phyloP scores from a whole-genome alignment of 1,140 invertebrate species.

The Drosophila funebris region DNA sequence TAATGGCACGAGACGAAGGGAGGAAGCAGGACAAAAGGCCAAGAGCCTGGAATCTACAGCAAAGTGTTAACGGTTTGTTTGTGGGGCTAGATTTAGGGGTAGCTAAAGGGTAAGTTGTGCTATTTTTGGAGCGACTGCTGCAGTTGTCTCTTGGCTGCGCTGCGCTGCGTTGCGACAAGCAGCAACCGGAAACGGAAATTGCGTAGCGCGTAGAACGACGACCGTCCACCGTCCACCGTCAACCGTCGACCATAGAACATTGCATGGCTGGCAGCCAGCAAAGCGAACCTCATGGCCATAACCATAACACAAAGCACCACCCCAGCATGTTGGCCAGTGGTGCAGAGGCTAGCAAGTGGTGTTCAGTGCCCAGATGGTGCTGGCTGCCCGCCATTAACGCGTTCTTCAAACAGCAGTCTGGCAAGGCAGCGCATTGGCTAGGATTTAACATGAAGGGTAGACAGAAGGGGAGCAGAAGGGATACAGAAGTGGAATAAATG shows the following conservation, averaged over 20 bases:
- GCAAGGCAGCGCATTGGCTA: no score
- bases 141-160: slow-evolving; percentile 55
- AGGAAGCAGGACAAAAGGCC: neutral
- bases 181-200: slow-evolving; percentile 78
- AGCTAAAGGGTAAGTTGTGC: neutral
- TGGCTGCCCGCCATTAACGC: slow-evolving; percentile 62
- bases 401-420: slow-evolving; percentile 5
- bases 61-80: slow-evolving; percentile 82
- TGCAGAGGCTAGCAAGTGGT: neutral
- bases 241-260: slow-evolving; percentile 22
- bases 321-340: neutral
- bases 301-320: slow-evolving; percentile 48
- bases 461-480: neutral
- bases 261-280: slow-evolving; percentile 48
- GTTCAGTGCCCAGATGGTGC: slow-evolving; percentile 29
- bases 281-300: slow-evolving; percentile 24
- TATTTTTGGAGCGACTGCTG: slow-evolving; percentile 35
- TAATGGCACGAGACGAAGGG: neutral
- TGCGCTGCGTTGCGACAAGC: slow-evolving; percentile 40
- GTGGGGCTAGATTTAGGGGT: slow-evolving; percentile 56
- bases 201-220: slow-evolving; percentile 58
- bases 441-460: neutral
- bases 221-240: no score
- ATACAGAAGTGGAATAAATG: neutral
- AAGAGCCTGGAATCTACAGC: slow-evolving; percentile 34